Base-by-base conservation (phyloP, 2,888 invertebrate genomes). In the Tethea ocularis region DNA sequence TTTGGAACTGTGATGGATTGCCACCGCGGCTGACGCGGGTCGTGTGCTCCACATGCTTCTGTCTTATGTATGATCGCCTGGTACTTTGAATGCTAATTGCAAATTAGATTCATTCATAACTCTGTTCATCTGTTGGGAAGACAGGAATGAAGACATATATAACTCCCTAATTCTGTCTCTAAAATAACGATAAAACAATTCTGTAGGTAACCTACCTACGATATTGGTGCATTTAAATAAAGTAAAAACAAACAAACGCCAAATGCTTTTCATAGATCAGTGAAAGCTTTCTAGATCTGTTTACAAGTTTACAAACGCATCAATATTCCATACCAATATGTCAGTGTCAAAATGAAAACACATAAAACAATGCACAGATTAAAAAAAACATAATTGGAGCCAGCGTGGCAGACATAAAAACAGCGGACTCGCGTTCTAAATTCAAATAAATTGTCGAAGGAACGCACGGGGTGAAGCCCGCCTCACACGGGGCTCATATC, bases 1-100 rank as follows among this genome's bases (percentile, higher is more conserved):
- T 91, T 88, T 85, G 78, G 78, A 75, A 69, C 72, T 62, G 82
- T 90, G 91, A 91, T 91, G 88, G 88, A 91, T 91, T 84, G 84
- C 86, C 74, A 67, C 64, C 69, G 77, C 74, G 70, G 73, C 64
- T 63, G 66, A 61, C 65, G 62, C 61, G 54, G 67, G 68, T 71
- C 72, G 71, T 72, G 64, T 61, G 64, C 68, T 67, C 68, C 67
- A 71, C 72, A 73, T 77, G 61, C 72, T 69, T 66, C 61, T 64
- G 74, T 75, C 73, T 79, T 79, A 74, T 80, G 72, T 79, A 74
- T 80, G 72, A 72, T 71, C 58, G 66, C 74, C 75, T 79, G 68
- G 78, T 78, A 74, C 65, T 69, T 68, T 58, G 56, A 67, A 64
- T 62, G 59, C 68, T 75, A 73, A 78, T 77, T 76, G 69, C 70